Evolutionary conservation across 2,797 vertebrate species (phyloP), one percentile per base, ranked within the genome.

Genomic region (Lepidocolaptes lacrymiger): DNA sequence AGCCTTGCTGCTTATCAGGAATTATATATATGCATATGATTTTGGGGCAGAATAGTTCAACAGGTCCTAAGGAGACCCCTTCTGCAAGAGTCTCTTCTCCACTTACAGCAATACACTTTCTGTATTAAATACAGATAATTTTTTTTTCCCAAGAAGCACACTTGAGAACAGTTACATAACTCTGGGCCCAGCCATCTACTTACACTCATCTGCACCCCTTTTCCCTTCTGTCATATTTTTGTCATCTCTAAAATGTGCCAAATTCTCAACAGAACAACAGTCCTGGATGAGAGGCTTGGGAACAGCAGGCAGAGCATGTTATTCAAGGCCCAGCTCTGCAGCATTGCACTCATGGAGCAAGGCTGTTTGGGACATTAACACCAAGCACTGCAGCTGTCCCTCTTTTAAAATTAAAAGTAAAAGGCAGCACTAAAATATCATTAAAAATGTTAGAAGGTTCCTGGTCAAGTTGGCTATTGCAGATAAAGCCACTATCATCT

Each of bases 391-490:
- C 13, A 39, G 16, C 28, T 44, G 16, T 27, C 18, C 51, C 14
- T 14, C 6, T 34, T 68, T 61, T 32, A 41, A 61, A 39, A 32
- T 82, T 91, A 67, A 81, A 95, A 94, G 90, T 30, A 81, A 83
- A 61, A 85, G 88, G 79, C 87, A 95, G 39, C 80, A 64, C 80
- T 93, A 85, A 74, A 93, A 88, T 69, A 88, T 87, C 96, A 92
- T 91, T 85, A 94, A 97, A 97, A 93, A 79, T 94, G 87, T 97
- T 73, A 91, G 90, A 97, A 95, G 59, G 92, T 97, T 96, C 92
- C 85, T 89, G 96, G 96, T 98, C 97, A 98, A 96, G 90, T 92
- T 96, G 91, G 78, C 95, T 96, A 82, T 96, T 96, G 89, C 88
- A 97, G 95, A 96, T 97, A 97, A 98, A 97, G 66, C 81, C 93